These are phyloP conservation scores for Bergia puertoricense DNA, from an alignment of 92 coral and sea anemone genomes.

Conservation along the genomic window DNA sequence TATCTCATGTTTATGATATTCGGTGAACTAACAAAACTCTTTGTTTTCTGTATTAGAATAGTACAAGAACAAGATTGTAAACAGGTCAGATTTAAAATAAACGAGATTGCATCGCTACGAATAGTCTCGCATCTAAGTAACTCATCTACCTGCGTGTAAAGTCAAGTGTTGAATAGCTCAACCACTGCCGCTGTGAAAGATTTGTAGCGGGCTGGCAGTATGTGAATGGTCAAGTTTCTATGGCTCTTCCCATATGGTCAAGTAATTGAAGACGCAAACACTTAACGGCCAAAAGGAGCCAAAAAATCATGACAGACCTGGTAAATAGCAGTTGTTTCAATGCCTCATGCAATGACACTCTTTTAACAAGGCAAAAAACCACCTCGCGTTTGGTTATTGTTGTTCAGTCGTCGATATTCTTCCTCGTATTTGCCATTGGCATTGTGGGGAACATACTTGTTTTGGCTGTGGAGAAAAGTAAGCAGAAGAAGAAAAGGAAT, in stretches of 20 bases:
- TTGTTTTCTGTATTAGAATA: background rate
- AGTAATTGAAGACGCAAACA: background rate
- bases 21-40: background rate
- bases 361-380: background rate
- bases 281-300: background rate
- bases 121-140: background rate
- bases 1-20: background rate
- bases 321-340: constrained; percentile 11
- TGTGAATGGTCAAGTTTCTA: background rate
- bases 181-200: background rate
- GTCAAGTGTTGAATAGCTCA: background rate
- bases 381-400: background rate
- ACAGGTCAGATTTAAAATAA: background rate
- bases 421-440: constrained; percentile 1
- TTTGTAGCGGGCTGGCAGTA: too few species aligned
- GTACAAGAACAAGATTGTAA: background rate
- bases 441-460: constrained; percentile 48
- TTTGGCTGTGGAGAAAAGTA: constrained; percentile 40
- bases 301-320: background rate
- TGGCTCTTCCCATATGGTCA: background rate
- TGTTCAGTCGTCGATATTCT: background rate
- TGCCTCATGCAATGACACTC: background rate
- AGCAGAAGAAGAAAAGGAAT: constrained; percentile 39
- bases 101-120: background rate
- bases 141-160: background rate